Percentiles rank a stretch among this genome's conserved stretches.
These are phyloP conservation scores for Dryas iulia DNA, from an alignment of 1,140 invertebrate genomes.

Conservation along the genomic window DNA sequence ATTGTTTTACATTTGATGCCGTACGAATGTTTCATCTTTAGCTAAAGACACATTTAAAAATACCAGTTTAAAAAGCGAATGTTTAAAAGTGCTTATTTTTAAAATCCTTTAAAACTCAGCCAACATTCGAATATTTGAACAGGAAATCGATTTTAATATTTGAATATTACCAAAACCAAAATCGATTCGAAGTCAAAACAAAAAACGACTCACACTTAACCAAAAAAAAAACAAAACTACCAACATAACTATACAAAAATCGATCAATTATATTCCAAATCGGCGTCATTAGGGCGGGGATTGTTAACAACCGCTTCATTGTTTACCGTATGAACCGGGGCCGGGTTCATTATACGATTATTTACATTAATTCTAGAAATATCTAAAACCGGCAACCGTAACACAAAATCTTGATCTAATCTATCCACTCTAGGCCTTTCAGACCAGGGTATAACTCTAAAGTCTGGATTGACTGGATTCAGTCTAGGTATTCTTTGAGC, in stretches of 20 bases:
- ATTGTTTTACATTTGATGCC: no score
- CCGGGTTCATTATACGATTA: slow-evolving; percentile 52
- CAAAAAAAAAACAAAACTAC: background rate
- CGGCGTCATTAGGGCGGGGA: slow-evolving; percentile 44
- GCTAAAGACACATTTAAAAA: no score
- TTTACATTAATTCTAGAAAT: slow-evolving; percentile 42
- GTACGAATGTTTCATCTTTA: no score
- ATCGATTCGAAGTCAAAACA: background rate
- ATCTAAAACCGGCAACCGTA: slow-evolving; percentile 57
- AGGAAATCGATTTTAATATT: no score
- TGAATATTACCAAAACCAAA: no score
- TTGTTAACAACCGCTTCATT: slow-evolving; percentile 50
- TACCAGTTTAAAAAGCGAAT: no score
- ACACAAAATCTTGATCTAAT: slow-evolving; percentile 54
- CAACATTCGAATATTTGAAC: no score
- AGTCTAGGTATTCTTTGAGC: slow-evolving; percentile 62
- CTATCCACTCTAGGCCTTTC: slow-evolving; percentile 48
- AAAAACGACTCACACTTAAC: background rate
- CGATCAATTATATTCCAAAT: slow-evolving; percentile 50
- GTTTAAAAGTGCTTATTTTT: no score
- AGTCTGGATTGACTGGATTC: slow-evolving; percentile 47
- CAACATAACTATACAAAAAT: background rate
- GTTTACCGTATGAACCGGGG: slow-evolving; percentile 45
- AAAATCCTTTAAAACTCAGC: no score
- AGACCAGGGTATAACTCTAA: slow-evolving; percentile 59